These are phyloP conservation scores for Ephydatia muelleri DNA, from an alignment of 37 sponge, comb jelly and placozoan genomes.

Conservation along the genomic window DNA sequence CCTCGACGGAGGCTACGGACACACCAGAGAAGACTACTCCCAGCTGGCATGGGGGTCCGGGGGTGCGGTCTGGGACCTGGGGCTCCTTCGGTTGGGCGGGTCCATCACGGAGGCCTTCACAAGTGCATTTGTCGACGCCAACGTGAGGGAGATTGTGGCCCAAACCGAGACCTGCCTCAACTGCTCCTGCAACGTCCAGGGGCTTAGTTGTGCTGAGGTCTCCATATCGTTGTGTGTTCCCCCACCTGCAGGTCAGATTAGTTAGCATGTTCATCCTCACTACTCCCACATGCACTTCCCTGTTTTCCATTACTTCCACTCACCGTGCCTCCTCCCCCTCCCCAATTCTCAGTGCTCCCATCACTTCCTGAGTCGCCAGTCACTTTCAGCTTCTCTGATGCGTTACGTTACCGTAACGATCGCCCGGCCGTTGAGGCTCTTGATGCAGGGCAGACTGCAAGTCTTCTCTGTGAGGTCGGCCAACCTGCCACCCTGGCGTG, in stretches of 20 bases:
- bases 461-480: slow-evolving; percentile 8
- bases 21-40: slow-evolving; percentile 73
- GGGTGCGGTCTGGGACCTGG: slow-evolving; percentile 84
- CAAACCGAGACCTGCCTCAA: slow-evolving; percentile 49
- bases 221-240: neutral
- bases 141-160: slow-evolving; percentile 54
- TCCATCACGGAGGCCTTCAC: slow-evolving; percentile 67
- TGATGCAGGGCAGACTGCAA: neutral
- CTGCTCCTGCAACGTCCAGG: slow-evolving; percentile 51
- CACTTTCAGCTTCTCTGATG: neutral
- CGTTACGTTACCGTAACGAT: neutral
- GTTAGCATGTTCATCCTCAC: neutral
- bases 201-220: slow-evolving; percentile 28
- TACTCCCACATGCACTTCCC: neutral
- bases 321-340: too few species aligned
- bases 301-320: too few species aligned
- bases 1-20: slow-evolving; percentile 52
- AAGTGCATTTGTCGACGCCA: slow-evolving; percentile 66
- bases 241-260: neutral
- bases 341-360: neutral
- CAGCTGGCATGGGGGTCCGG: slow-evolving; percentile 54
- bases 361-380: neutral
- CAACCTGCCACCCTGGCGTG: slow-evolving; percentile 34
- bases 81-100: slow-evolving; percentile 47
- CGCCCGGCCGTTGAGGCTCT: neutral